phyloP scores from a whole-genome alignment of 2,113 vertebrate genomes.

The Morone saxatilis region DNA sequence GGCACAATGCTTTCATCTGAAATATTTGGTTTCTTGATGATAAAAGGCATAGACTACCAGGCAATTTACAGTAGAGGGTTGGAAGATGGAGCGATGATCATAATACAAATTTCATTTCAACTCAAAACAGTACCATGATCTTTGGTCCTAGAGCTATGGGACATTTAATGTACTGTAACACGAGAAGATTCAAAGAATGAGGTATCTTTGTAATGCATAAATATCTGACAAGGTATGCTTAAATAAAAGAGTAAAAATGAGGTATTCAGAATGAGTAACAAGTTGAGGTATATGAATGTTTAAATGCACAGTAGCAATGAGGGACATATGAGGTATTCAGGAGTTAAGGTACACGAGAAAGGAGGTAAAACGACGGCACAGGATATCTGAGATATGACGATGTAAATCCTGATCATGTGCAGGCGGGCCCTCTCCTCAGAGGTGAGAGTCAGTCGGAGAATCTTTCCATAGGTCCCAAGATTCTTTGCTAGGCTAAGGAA shows the following conservation, averaged over 20 bases:
- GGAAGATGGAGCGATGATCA: slow-evolving; percentile 42
- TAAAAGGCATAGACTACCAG: slow-evolving; percentile 67
- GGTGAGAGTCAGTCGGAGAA: slow-evolving; percentile 45
- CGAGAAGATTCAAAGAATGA: slow-evolving; percentile 49
- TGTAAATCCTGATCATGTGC: slow-evolving; percentile 50
- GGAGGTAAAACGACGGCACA: slow-evolving; percentile 16
- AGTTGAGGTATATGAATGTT: slow-evolving; percentile 71
- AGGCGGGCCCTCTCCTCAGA: slow-evolving; percentile 56
- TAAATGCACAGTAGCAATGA: slow-evolving; percentile 66
- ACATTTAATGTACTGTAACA: slow-evolving; percentile 60
- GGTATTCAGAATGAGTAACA: slow-evolving; percentile 65
- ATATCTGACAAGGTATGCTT: slow-evolving; percentile 63
- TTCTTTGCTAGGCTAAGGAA: slow-evolving; percentile 52
- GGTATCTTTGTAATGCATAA: slow-evolving; percentile 69
- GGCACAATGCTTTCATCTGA: slow-evolving; percentile 76
- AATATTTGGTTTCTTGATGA: slow-evolving; percentile 73
- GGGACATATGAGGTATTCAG: slow-evolving; percentile 72
- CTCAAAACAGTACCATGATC: slow-evolving; percentile 67
- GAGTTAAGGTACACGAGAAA: slow-evolving; percentile 62
- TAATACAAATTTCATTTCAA: slow-evolving; percentile 34
- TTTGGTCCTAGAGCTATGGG: slow-evolving; percentile 78
- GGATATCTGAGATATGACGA: slow-evolving; percentile 47
- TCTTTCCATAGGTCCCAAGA: slow-evolving; percentile 50
- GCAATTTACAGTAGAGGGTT: slow-evolving; percentile 61
- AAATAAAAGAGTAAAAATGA: slow-evolving; percentile 65